phyloP scores from a whole-genome alignment of 2,888 invertebrate genomes.

The Diploptera punctata region DNA sequence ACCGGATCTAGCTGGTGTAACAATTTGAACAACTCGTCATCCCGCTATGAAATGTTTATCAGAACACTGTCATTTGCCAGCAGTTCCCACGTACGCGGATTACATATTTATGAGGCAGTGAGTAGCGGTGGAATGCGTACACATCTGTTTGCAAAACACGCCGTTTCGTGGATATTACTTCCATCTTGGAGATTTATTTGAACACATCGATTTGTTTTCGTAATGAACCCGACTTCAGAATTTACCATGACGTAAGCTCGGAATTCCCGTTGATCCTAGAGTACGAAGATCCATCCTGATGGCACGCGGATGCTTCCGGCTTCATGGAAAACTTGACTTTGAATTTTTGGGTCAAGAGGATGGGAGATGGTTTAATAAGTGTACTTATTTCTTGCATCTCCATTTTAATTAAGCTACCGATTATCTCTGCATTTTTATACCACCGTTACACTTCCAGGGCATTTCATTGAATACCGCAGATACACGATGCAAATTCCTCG shows the following conservation, averaged over 20 bases:
- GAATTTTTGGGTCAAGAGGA: conserved; percentile 15
- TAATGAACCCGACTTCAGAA: too few species aligned
- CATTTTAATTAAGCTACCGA: too few species aligned
- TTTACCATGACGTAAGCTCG: too few species aligned
- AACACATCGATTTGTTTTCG: background rate
- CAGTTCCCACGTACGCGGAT: background rate
- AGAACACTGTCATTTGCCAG: background rate
- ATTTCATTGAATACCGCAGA: too few species aligned
- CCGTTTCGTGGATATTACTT: background rate
- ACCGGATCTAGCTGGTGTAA: too few species aligned
- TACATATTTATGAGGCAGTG: conserved; percentile 8
- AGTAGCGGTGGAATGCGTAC: background rate
- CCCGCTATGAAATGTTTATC: too few species aligned
- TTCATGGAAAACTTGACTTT: background rate
- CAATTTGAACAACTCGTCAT: too few species aligned
- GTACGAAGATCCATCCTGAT: background rate
- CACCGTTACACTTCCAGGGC: too few species aligned
- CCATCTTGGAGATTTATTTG: background rate
- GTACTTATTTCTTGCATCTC: too few species aligned
- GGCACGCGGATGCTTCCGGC: conserved; percentile 1
- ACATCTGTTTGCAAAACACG: conserved; percentile 2
- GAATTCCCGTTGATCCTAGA: background rate
- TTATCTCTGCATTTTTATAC: too few species aligned
- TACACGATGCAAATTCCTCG: too few species aligned
- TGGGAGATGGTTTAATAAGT: background rate